Percentiles rank a stretch among this genome's conserved stretches.
Evolutionary conservation across 2,113 vertebrate species (phyloP).

Genomic region (Carollia perspicillata): DNA sequence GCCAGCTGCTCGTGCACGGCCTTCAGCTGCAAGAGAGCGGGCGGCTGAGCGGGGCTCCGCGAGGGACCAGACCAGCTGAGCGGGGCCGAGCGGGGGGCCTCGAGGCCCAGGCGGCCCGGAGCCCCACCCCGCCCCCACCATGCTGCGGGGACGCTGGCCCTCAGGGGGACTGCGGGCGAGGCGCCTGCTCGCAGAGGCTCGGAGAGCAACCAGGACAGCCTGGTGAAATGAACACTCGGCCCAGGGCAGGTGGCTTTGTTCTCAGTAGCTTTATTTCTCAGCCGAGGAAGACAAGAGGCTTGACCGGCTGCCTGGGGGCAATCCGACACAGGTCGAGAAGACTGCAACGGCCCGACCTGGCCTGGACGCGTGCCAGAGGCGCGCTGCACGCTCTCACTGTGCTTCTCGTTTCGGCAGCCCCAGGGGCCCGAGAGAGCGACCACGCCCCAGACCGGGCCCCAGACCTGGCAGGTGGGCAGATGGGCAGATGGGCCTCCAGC

Average conservation of each 20-base stretch:
- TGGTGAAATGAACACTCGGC: accelerated
- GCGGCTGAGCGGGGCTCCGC: background rate
- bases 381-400: accelerated
- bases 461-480: background rate
- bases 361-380: accelerated
- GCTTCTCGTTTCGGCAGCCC: accelerated
- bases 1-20: constrained; percentile 92
- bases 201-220: accelerated
- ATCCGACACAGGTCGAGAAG: accelerated
- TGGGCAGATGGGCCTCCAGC: background rate
- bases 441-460: too few species aligned
- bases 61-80: too few species aligned
- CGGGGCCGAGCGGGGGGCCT: background rate
- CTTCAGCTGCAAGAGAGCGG: constrained; percentile 84
- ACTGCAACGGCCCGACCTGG: accelerated
- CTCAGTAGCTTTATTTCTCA: accelerated
- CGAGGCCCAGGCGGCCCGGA: too few species aligned
- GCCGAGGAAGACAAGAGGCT: background rate
- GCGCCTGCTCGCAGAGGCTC: background rate
- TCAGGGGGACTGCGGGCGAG: accelerated
- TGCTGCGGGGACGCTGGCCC: background rate
- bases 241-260: background rate
- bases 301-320: accelerated
- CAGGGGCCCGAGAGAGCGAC: background rate
- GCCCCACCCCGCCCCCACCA: accelerated